Conservation (phyloP, 2,797 vertebrate genomes). For the Emys orbicularis region DNA sequence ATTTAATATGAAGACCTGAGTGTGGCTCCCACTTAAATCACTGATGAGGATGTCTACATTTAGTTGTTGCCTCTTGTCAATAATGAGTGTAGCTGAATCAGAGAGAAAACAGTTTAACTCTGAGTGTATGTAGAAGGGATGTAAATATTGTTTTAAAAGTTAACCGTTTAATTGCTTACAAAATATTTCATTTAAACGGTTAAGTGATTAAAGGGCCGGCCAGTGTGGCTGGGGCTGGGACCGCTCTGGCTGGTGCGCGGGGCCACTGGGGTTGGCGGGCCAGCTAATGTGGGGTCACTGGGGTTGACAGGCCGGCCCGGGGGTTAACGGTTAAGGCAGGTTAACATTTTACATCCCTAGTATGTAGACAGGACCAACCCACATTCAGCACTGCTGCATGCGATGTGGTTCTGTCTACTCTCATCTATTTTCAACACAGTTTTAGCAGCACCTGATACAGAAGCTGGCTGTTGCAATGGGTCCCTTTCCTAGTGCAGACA, state of each 20-base stretch:
- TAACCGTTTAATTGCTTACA: too few species aligned
- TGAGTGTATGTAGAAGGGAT: not conserved
- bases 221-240: too few species aligned
- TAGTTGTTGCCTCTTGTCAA: not conserved
- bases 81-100: constrained; percentile 22
- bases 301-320: too few species aligned
- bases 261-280: too few species aligned
- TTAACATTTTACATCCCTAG: too few species aligned
- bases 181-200: too few species aligned
- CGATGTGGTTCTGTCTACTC: not conserved
- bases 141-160: too few species aligned
- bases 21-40: not conserved
- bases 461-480: not conserved
- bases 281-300: too few species aligned
- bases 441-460: not conserved
- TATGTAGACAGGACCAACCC: not conserved
- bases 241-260: too few species aligned
- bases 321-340: too few species aligned
- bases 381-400: not conserved
- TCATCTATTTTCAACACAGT: not conserved
- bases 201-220: too few species aligned
- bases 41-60: not conserved
- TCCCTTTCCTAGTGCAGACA: not conserved
- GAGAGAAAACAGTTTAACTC: constrained; percentile 1
- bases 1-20: not conserved